Conservation (phyloP, 2,113 vertebrate genomes). For the Zonotrichia leucophrys region DNA sequence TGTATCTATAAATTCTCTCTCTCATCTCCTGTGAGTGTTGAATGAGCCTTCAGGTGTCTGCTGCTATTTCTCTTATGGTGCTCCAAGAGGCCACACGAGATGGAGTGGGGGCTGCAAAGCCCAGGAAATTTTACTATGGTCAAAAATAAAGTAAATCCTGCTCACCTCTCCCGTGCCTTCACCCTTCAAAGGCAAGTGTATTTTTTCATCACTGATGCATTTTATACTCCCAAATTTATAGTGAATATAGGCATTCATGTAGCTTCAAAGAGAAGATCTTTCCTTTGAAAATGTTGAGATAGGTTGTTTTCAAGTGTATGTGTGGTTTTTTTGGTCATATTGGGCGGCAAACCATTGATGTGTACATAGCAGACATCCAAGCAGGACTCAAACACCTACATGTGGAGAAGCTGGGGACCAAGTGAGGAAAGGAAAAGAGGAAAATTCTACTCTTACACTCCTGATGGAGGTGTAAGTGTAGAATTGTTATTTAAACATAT, state of each 20-base stretch:
- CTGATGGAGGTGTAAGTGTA: background rate
- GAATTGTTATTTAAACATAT: background rate
- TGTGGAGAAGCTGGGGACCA: background rate
- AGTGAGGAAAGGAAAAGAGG: background rate
- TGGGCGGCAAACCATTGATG: background rate
- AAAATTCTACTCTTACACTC: background rate
- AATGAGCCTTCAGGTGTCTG: constrained; percentile 22
- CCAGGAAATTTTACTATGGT: background rate
- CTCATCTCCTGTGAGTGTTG: constrained; percentile 21
- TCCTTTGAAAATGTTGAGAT: constrained; percentile 11
- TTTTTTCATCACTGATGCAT: background rate
- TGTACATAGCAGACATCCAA: background rate
- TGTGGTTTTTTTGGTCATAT: background rate
- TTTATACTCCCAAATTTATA: constrained; percentile 6
- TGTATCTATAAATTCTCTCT: constrained; percentile 25
- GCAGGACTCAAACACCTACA: background rate
- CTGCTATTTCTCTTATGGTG: constrained; percentile 15
- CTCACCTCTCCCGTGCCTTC: background rate
- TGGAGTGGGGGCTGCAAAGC: background rate
- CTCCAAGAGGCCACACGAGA: constrained; percentile 38
- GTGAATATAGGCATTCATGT: background rate
- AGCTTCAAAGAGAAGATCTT: background rate
- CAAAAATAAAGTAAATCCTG: constrained; percentile 13
- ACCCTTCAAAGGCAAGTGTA: constrained; percentile 7
- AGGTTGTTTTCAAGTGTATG: background rate